Conservation (phyloP, 2,797 vertebrate genomes). For the Florisuga fusca region DNA sequence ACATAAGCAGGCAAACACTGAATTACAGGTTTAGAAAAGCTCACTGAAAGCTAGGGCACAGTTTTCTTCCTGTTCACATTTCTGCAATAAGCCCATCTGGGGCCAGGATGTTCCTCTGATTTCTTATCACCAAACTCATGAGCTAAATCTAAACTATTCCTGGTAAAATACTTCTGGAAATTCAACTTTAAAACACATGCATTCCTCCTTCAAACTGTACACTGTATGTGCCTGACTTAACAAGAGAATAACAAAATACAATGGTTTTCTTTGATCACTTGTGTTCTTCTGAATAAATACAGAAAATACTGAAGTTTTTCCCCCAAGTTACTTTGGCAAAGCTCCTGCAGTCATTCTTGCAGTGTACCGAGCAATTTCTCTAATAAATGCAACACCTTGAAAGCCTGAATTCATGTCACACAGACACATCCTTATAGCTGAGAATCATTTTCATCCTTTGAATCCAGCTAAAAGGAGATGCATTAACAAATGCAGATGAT, state of each 20-base stretch:
- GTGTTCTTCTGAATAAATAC: neutral
- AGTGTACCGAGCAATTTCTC: conserved; percentile 1
- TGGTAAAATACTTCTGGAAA: neutral
- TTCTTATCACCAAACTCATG: neutral
- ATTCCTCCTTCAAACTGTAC: neutral
- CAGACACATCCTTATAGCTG: neutral
- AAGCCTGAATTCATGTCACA: neutral
- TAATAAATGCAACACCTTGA: conserved; percentile 21
- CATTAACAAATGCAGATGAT: neutral
- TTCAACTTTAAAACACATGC: neutral
- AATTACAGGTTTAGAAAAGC: neutral
- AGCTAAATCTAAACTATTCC: neutral
- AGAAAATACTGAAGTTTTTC: neutral
- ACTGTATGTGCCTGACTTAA: neutral
- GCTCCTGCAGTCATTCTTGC: neutral
- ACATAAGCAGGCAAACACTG: neutral
- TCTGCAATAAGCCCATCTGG: neutral
- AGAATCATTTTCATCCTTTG: conserved; percentile 23
- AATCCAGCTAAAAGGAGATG: conserved; percentile 1
- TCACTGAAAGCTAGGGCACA: neutral
- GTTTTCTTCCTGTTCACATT: neutral
- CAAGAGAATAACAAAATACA: neutral
- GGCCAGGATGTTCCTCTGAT: neutral
- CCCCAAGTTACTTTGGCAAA: neutral
- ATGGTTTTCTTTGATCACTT: neutral